Conservation (phyloP, 2,113 vertebrate genomes). For the Myocastor coypus region DNA sequence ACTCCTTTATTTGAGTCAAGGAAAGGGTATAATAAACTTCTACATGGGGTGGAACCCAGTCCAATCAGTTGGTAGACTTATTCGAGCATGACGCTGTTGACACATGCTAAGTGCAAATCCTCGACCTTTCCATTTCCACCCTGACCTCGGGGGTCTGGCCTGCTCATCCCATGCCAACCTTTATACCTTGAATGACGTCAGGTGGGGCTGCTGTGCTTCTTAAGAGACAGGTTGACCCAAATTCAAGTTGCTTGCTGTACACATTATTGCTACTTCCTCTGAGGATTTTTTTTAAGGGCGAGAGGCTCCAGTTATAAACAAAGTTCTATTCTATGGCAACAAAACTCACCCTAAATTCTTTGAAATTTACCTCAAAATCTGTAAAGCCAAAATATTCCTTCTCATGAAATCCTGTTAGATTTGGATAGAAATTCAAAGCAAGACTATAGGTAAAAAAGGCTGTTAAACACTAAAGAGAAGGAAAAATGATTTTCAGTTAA, state of each 20-base stretch:
- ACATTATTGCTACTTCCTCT: constrained; percentile 41
- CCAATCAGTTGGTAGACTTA: constrained; percentile 82
- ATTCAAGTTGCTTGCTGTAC: constrained; percentile 81
- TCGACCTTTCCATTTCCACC: constrained; percentile 85
- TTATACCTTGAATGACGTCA: constrained; percentile 80
- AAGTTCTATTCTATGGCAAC: constrained; percentile 54
- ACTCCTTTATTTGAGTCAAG: neutral
- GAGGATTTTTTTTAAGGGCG: neutral
- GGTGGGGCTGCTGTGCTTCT: constrained; percentile 72
- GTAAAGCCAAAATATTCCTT: constrained; percentile 17
- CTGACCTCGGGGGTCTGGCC: constrained; percentile 83
- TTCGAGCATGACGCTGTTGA: constrained; percentile 86
- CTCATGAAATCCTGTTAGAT: constrained; percentile 40
- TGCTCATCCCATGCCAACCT: constrained; percentile 77
- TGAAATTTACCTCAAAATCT: constrained; percentile 57
- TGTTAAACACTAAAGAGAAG: constrained; percentile 31
- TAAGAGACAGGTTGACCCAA: constrained; percentile 74
- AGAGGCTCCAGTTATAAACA: neutral
- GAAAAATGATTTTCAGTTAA: neutral
- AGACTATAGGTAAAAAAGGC: constrained; percentile 33
- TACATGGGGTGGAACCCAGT: constrained; percentile 55
- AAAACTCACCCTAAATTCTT: constrained; percentile 59
- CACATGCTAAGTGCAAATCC: constrained; percentile 86
- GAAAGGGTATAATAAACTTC: constrained; percentile 20
- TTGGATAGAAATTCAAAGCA: constrained; percentile 27